phyloP scores from a whole-genome alignment of 2,113 vertebrate genomes.

The Oncorhynchus nerka region DNA sequence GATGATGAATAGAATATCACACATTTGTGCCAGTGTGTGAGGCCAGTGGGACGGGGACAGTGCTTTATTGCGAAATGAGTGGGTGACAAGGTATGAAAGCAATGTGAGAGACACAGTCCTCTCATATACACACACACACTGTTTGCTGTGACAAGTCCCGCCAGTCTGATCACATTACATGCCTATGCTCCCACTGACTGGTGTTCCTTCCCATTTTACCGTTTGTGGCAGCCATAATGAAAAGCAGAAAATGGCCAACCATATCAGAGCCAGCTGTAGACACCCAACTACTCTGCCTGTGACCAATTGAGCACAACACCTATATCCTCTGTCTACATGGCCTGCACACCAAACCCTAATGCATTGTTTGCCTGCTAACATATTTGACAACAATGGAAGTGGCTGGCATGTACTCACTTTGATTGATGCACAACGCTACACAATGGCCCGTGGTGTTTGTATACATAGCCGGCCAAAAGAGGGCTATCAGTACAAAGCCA shows the following conservation, averaged over 20 bases:
- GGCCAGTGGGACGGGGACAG: slow-evolving; percentile 29
- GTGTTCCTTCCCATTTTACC: slow-evolving; percentile 45
- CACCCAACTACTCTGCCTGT: slow-evolving; percentile 22
- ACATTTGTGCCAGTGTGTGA: slow-evolving; percentile 24
- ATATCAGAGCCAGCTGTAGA: slow-evolving; percentile 8
- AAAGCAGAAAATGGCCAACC: slow-evolving; percentile 49
- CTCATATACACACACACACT: not conserved
- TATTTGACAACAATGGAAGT: slow-evolving; percentile 15
- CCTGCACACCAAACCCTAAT: not conserved
- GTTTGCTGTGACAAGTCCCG: slow-evolving; percentile 50
- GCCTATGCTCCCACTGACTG: slow-evolving; percentile 28
- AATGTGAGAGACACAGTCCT: slow-evolving; percentile 35
- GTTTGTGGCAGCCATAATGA: slow-evolving; percentile 34
- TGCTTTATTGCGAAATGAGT: slow-evolving; percentile 46
- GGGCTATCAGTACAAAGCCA: slow-evolving; percentile 44
- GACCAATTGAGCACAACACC: slow-evolving; percentile 24
- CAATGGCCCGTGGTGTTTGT: slow-evolving; percentile 28
- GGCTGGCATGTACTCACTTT: slow-evolving; percentile 41
- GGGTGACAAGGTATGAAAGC: slow-evolving; percentile 60
- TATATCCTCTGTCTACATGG: not conserved
- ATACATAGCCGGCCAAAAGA: slow-evolving; percentile 20
- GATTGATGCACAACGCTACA: slow-evolving; percentile 33
- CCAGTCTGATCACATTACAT: slow-evolving; percentile 64
- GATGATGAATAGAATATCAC: slow-evolving; percentile 42
- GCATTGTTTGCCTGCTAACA: slow-evolving; percentile 39